Percentiles rank a stretch among this genome's conserved stretches.
Evolutionary conservation across 2,797 vertebrate species (phyloP).

Genomic region (Saxicola maurus): DNA sequence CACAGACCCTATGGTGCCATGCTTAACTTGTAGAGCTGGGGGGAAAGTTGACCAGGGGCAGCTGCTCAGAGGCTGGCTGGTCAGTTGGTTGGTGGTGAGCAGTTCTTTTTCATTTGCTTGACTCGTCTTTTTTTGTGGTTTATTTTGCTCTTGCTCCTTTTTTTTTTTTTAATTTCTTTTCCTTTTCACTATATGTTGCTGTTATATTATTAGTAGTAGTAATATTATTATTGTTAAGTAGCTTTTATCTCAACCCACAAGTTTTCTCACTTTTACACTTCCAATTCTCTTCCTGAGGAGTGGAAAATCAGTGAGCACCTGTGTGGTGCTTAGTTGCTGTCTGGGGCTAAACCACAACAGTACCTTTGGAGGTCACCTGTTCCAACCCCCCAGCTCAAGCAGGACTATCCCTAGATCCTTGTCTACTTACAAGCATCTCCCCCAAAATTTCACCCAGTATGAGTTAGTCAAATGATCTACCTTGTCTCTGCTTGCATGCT

Average conservation of each 20-base stretch:
- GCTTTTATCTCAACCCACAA: neutral
- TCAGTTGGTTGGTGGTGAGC: neutral
- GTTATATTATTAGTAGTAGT: neutral
- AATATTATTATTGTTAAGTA: neutral
- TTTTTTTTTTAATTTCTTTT: neutral
- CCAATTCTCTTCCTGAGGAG: neutral
- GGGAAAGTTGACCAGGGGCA: neutral
- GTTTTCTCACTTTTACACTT: neutral
- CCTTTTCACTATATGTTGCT: neutral
- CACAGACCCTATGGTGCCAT: accelerated
- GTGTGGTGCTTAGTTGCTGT: neutral
- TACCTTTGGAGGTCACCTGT: neutral
- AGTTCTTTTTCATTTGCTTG: neutral
- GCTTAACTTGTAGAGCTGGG: neutral
- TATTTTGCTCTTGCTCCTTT: accelerated
- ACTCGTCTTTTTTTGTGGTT: neutral
- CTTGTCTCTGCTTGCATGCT: neutral
- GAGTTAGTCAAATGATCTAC: neutral
- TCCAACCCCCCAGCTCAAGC: neutral
- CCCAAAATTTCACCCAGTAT: neutral
- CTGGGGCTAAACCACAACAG: neutral
- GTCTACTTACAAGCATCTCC: neutral
- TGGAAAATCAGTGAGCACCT: neutral
- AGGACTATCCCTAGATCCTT: neutral
- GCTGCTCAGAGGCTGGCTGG: neutral